Conservation (phyloP, 1,140 invertebrate species). For the Tachypleus tridentatus region DNA sequence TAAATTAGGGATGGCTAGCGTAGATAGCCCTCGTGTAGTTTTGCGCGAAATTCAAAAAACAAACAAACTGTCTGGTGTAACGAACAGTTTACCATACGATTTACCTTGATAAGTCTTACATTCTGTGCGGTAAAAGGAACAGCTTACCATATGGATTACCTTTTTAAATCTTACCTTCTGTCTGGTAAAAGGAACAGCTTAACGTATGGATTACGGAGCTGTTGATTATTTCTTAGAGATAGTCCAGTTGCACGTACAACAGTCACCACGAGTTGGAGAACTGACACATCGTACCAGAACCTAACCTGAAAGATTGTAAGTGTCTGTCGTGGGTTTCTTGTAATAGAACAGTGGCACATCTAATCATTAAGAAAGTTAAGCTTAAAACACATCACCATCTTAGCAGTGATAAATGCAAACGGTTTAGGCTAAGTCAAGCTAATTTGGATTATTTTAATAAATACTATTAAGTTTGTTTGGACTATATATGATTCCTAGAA, state of each 20-base stretch:
- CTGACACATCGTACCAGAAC: constrained; percentile 71
- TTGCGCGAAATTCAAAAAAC: too few species aligned
- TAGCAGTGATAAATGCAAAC: too few species aligned
- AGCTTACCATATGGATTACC: constrained; percentile 91
- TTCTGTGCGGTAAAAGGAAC: constrained; percentile 84
- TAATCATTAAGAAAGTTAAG: too few species aligned
- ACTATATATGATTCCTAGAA: too few species aligned
- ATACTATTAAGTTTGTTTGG: too few species aligned
- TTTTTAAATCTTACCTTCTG: constrained; percentile 45
- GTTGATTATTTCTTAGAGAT: constrained; percentile 59
- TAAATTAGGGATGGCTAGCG: too few species aligned
- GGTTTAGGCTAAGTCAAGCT: too few species aligned
- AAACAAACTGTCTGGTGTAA: constrained; percentile 78
- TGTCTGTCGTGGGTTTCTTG: too few species aligned
- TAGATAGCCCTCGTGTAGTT: too few species aligned
- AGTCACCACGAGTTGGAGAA: constrained; percentile 77
- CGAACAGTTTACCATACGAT: constrained; percentile 88
- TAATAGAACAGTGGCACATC: too few species aligned
- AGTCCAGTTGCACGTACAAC: constrained; percentile 79
- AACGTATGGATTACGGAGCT: constrained; percentile 85
- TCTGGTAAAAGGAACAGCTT: constrained; percentile 91
- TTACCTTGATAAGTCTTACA: constrained; percentile 51
- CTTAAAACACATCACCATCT: too few species aligned
- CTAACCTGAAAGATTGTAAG: constrained; percentile 46
- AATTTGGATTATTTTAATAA: too few species aligned